These are phyloP conservation scores for Drosophila hamatofila DNA, from an alignment of 2,888 invertebrate species.

Conservation along the genomic window DNA sequence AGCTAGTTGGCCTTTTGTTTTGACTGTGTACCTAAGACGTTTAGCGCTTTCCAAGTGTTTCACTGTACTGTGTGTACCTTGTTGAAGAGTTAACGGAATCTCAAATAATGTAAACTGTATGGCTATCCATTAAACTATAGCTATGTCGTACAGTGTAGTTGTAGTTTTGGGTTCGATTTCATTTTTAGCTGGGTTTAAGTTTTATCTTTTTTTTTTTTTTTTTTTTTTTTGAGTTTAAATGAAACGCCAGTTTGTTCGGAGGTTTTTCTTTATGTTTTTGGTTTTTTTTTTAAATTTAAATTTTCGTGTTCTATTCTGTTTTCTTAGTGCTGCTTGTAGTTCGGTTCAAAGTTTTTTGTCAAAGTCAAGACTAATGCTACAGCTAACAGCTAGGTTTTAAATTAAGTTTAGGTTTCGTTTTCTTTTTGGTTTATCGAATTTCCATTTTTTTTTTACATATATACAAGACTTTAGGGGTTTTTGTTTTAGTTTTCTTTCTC, in stretches of 20 bases:
- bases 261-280: constrained; percentile 59
- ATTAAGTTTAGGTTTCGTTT: constrained; percentile 46
- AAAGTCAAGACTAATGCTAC: constrained; percentile 71
- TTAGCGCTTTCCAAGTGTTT: constrained; percentile 76
- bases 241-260: constrained; percentile 83
- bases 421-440: constrained; percentile 49
- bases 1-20: constrained; percentile 44
- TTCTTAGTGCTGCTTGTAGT: constrained; percentile 20
- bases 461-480: constrained; percentile 62
- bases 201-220: constrained; percentile 13
- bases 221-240: constrained; percentile 65
- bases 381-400: constrained; percentile 64
- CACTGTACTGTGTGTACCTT: constrained; percentile 66
- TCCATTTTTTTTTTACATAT: constrained; percentile 70
- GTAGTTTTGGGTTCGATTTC: constrained; percentile 21
- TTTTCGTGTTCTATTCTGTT: constrained; percentile 29
- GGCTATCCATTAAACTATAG: constrained; percentile 60
- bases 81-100: constrained; percentile 56
- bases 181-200: constrained; percentile 12
- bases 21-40: constrained; percentile 69
- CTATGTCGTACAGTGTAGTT: constrained; percentile 63
- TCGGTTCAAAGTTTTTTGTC: constrained; percentile 46
- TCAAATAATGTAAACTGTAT: constrained; percentile 60
- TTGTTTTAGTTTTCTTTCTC: constrained; percentile 21
- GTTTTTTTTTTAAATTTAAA: constrained; percentile 29